These are phyloP conservation scores for Elachura formosa DNA, from an alignment of 2,113 vertebrate genomes.

Conservation along the genomic window DNA sequence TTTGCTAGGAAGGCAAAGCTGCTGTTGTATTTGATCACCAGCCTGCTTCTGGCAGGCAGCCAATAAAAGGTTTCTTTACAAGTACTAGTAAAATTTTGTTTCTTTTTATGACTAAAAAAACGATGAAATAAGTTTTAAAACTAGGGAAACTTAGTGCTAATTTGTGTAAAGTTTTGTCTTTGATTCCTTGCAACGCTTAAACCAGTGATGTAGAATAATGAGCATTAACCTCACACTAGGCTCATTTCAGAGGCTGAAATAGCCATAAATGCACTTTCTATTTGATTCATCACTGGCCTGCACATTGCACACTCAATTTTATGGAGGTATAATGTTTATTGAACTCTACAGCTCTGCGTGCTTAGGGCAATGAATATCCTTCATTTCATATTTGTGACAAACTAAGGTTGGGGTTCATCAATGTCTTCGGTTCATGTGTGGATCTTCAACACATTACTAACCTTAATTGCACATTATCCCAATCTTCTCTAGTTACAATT, in stretches of 20 bases:
- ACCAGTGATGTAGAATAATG: background rate
- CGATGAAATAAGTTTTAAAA: background rate
- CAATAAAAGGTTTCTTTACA: background rate
- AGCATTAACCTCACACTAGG: background rate
- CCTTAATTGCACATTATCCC: background rate
- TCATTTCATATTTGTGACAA: background rate
- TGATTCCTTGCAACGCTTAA: background rate
- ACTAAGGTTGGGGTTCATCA: background rate
- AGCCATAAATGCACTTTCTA: background rate
- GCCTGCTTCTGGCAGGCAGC: background rate
- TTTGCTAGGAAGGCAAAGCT: background rate
- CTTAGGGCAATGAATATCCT: background rate
- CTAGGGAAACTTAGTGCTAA: background rate
- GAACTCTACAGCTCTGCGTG: background rate
- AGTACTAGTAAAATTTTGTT: background rate
- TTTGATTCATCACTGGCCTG: background rate
- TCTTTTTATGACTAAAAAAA: background rate
- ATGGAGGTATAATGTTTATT: background rate
- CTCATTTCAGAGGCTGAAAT: background rate
- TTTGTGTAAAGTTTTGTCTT: background rate
- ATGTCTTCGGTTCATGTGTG: accelerated
- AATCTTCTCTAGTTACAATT: background rate
- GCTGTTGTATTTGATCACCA: background rate
- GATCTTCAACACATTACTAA: background rate
- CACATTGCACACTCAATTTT: background rate